These are phyloP conservation scores for Ctenosaura bakeri DNA, from an alignment of 2,797 vertebrate species.

Conservation along the genomic window DNA sequence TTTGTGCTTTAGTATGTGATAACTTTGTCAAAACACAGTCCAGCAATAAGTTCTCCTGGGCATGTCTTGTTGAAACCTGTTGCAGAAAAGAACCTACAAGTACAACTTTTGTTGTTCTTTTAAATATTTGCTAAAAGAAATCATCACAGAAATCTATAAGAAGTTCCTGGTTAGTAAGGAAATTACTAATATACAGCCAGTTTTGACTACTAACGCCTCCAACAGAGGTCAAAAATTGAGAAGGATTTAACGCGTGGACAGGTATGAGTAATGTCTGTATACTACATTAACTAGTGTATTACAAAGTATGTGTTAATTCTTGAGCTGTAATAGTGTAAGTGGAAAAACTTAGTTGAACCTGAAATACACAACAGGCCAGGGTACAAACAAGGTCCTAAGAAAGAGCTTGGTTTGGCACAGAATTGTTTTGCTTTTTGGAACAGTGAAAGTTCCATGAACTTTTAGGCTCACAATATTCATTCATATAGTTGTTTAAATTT, in stretches of 20 bases:
- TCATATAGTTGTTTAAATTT: background rate
- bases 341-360: no score
- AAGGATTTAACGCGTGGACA: background rate
- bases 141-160: background rate
- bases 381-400: no score
- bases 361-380: no score
- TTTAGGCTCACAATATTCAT: background rate
- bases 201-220: background rate
- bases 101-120: no score
- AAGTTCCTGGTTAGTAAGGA: background rate
- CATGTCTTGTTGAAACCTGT: background rate
- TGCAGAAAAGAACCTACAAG: rapidly evolving
- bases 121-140: background rate
- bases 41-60: background rate
- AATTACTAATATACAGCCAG: background rate
- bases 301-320: no score
- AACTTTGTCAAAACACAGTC: background rate
- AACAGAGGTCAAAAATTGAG: background rate
- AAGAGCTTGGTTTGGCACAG: no score
- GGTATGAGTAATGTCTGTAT: no score
- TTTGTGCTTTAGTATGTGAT: background rate
- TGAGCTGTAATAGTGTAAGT: no score
- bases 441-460: background rate
- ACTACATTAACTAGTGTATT: no score
- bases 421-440: background rate